Percentiles rank a stretch among this genome's conserved stretches.
Evolutionary conservation across 1,140 invertebrate species (phyloP).

Genomic region (Drosophila seguyi): DNA sequence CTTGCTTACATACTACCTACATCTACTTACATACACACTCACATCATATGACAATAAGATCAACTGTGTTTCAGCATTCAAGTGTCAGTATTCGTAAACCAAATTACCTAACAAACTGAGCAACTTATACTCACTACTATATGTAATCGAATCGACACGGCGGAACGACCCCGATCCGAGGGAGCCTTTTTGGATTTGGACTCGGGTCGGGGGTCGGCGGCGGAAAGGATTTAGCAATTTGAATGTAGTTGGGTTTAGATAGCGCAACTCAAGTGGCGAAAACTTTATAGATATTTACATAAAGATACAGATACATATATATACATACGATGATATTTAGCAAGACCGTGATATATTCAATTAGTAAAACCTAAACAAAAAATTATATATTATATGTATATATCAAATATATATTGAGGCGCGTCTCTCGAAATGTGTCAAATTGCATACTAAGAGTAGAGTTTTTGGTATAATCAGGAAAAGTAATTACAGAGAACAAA

Average conservation of each 20-base stretch:
- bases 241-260: constrained; percentile 64
- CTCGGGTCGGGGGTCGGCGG: constrained; percentile 18
- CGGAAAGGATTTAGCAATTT: constrained; percentile 61
- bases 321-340: constrained; percentile 81
- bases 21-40: constrained; percentile 60
- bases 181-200: constrained; percentile 49
- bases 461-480: constrained; percentile 40
- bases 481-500: constrained; percentile 8
- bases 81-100: constrained; percentile 82
- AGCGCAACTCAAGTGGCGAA: constrained; percentile 62
- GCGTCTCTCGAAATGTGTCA: constrained; percentile 72
- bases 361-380: constrained; percentile 68
- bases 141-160: constrained; percentile 11
- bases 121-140: constrained; percentile 48
- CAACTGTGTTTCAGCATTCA: constrained; percentile 84
- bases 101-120: constrained; percentile 73
- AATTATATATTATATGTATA: constrained; percentile 75
- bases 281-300: constrained; percentile 82
- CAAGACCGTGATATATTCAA: constrained; percentile 82
- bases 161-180: constrained; percentile 1
- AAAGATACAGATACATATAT: constrained; percentile 54
- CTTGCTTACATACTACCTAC: constrained; percentile 32
- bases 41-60: constrained; percentile 84
- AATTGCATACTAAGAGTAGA: constrained; percentile 64
- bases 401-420: constrained; percentile 67